Evolutionary conservation across 2,113 vertebrate genomes (phyloP).

Genomic region (Penelope pileata): DNA sequence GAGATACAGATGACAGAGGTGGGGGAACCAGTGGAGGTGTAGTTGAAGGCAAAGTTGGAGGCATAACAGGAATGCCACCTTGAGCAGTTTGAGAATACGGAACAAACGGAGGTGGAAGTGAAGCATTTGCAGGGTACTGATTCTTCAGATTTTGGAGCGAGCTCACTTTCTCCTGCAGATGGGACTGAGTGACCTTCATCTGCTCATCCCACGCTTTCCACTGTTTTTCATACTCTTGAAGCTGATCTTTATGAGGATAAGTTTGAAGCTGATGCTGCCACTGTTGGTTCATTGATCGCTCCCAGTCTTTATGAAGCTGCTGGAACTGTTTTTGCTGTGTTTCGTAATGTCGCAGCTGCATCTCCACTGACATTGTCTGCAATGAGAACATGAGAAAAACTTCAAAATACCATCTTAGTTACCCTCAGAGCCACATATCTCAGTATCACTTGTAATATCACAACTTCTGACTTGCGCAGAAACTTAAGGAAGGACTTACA

Average conservation of each 20-base stretch:
- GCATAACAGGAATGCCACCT: conserved; percentile 63
- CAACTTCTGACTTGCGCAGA: not conserved
- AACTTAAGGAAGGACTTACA: not conserved
- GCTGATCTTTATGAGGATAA: conserved; percentile 96
- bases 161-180: conserved; percentile 88
- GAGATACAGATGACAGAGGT: conserved; percentile 72
- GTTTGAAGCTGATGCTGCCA: conserved; percentile 94
- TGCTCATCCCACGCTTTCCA: conserved; percentile 99
- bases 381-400: conserved; percentile 11
- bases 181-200: conserved; percentile 91
- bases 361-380: conserved; percentile 90
- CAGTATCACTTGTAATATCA: not conserved
- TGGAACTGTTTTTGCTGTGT: conserved; percentile 91
- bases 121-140: conserved; percentile 82
- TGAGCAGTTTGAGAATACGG: conserved; percentile 78
- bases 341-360: conserved; percentile 92
- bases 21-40: conserved; percentile 71
- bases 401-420: not conserved
- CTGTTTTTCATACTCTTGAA: conserved; percentile 93
- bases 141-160: conserved; percentile 88
- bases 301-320: conserved; percentile 92
- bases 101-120: conserved; percentile 82
- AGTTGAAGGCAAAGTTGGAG: conserved; percentile 75
- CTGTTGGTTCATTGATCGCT: conserved; percentile 82
- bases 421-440: not conserved